Base-by-base conservation (phyloP, 1,140 invertebrate species). In the Augochlora pura region DNA sequence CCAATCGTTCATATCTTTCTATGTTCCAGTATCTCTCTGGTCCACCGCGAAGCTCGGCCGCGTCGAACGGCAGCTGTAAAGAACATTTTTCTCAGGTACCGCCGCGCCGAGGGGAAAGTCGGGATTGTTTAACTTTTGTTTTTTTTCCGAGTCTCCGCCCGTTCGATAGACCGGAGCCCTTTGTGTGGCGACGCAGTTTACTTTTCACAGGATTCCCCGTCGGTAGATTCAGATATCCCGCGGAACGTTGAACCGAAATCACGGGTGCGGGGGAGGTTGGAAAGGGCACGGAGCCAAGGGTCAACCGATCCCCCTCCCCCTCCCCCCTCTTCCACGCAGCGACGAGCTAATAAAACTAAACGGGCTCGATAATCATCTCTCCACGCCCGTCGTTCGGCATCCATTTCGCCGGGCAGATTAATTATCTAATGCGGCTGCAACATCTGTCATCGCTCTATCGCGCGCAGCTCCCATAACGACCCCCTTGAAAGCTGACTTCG, bases 341-440 rank as follows among this genome's bases (percentile, higher is more conserved):
- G 62, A 77, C 73, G 63, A 63, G 62, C 54, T 84, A 84, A 81
- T 82, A 65, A 74, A 72, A 52, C 60, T 76, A 78, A 54, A 81
- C 59, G 67, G 39, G 73, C 18, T 49, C 64, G 70, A 73, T 85
- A 82, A 82, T 79, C 77, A 77, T 83, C 57, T 78, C 74, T 78
- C 63, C 66, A 64, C 82, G 60, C 69, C 46, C 76, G 73, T 64
- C 65, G n/a, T 71, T 70, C 67, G 57, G 23, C 68, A 64, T 32
- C 65, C 76, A 59, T 62, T 32, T 60, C 27, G 63, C 57, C 38
- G 52, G 52, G 80, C 76, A 64, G 89, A 90, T 90, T 90, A 91
- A 91, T 91, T 90, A 91, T 90, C 88, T 90, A 90, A 90, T 90
- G 86, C 80, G 68, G 83, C 69, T 79, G 49, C 71, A 90, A 88